Conservation (phyloP, 2,113 vertebrate genomes). For the Mandrillus leucophaeus region DNA sequence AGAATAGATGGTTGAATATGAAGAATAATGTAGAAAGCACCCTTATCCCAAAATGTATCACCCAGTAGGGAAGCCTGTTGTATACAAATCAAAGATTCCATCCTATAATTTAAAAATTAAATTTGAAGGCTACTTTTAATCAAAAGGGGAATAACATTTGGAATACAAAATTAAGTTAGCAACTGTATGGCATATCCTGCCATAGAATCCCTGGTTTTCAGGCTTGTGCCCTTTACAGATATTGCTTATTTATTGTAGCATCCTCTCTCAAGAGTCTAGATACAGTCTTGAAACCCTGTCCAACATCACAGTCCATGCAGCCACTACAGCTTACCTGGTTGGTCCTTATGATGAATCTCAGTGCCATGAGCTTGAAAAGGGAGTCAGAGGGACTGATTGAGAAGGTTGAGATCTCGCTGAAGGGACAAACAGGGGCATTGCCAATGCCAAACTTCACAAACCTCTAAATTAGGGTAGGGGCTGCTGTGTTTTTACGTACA, state of each 20-base stretch:
- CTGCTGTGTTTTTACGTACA: not conserved
- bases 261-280: not conserved
- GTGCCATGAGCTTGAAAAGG: not conserved
- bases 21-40: not conserved
- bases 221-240: not conserved
- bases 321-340: not conserved
- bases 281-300: not conserved
- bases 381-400: not conserved
- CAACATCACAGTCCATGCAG: not conserved
- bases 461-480: not conserved
- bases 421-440: not conserved
- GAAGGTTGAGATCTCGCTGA: not conserved
- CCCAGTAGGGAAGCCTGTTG: not conserved
- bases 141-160: conserved; percentile 32
- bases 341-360: not conserved
- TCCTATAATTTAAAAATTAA: conserved; percentile 39
- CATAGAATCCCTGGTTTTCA: not conserved
- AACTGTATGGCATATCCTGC: not conserved
- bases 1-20: not conserved
- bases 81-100: conserved; percentile 18
- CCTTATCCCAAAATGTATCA: not conserved
- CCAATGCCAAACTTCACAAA: not conserved
- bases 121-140: conserved; percentile 17
- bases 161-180: not conserved
- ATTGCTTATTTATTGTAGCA: not conserved